Base-by-base conservation (phyloP, 1,140 invertebrate species). In the Trichoplusia ni region DNA sequence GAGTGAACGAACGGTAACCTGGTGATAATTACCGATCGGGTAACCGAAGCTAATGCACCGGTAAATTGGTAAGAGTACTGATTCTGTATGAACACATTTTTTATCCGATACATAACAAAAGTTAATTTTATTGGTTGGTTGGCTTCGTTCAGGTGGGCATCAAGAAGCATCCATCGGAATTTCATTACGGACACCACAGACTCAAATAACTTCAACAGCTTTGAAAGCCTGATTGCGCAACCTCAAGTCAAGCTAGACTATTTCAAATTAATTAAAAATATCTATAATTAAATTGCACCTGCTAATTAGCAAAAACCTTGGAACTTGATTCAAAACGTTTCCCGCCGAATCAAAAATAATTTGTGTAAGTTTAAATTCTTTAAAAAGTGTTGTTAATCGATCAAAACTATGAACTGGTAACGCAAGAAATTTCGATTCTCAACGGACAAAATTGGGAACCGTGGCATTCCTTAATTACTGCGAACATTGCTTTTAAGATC, bases 31-130 rank as follows among this genome's bases (percentile, higher is more conserved):
- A 72, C 46, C 35, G 54, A 38, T 51, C 46, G 42, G 38, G 56
- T 66, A 61, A 69, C 70, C 69, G 71, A 46, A 25, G 64, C 59
- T 75, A 78, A 78, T 67, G 60, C 14, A 46, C 60, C 64, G 67
- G 56, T 51, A 75, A 78, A 78, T 78, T 78, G 69, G 67, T 73
- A 73, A 75, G 64, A 75, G 67, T 69, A 53, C 33, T 60, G 25
- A 38, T 61, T 70, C 37, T 64, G 70, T 66, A 64, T 66, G 67
- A 76, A 61, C 44, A 61, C 31, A 51, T 65, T 71, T 76, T 64
- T 60, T 56, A 58, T 19, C 23, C 23, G 29, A 68, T 64, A 67
- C 38, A 60, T 62, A 67, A 64, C 38, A 64, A 44, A 65, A 69
- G 54, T 51, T 47, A 59, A 69, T 60, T 53, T 61, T 14, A 60